Evolutionary conservation across 2,113 vertebrate species (phyloP), one percentile per base, ranked within the genome.

Genomic region (Craseonycteris thonglongyai): DNA sequence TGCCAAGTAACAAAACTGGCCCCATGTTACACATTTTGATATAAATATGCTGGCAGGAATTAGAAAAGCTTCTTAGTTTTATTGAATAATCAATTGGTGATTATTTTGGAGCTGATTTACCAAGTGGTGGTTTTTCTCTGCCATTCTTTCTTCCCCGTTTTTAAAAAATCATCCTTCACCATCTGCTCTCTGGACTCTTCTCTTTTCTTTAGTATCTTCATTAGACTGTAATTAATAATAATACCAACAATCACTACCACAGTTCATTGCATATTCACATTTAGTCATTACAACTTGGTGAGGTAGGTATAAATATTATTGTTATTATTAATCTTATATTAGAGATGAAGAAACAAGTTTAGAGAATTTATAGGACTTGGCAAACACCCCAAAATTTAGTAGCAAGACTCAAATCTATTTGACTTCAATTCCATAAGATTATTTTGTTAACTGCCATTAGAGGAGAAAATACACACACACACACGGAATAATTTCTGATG

Each of bases 1-100:
- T 76, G 92, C 95, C 96, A 96, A 95, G 65, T 61, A 91, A 68
- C 51, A 95, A 93, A 93, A 91, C 65, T 30, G 89, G 71, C 58
- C 91, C 74, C 51, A 4, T 49, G n/a, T 63, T 81, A 90, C 71
- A 84, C 86, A 81, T 72, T 93, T 75, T 68, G 65, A 89, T 76
- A 91, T 81, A 90, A 95, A 94, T 80, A 93, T 72, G 83, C 89
- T 92, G 89, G 87, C 93, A 88, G 84, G 80, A 90, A 66, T 81
- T 9, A 92, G 47, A 30, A 72, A 91, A 61, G 19, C 90, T n/a
- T 89, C 83, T 91, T 76, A 24, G 72, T 88, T 94, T 88, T 72
- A 88, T 54, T 86, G 80, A 94, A 58, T 49, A 80, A 91, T 63
- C 54, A 54, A 74, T 68, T 95, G 47, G 28, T 89, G 91, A 47